phyloP scores from a whole-genome alignment of 2,888 invertebrate species.

The Adelognathus sp. region DNA sequence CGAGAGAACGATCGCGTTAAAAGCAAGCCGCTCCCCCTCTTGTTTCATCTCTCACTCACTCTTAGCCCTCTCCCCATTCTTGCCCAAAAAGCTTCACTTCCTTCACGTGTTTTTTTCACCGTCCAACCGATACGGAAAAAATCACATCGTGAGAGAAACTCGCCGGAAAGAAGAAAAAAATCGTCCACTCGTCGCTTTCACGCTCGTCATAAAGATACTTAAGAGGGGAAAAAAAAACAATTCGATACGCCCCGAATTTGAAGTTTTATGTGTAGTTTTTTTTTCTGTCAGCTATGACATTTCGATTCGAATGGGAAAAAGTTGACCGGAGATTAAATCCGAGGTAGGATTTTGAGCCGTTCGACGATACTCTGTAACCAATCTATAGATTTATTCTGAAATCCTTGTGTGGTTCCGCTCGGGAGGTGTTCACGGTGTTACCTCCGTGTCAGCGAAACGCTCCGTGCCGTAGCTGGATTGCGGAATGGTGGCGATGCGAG shows the following conservation, averaged over 20 bases:
- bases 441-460: background rate
- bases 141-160: background rate
- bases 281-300: slow-evolving; percentile 5
- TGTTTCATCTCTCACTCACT: background rate
- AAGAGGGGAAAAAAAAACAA: slow-evolving; percentile 5
- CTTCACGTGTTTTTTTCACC: background rate
- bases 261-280: slow-evolving; percentile 12
- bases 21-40: slow-evolving; percentile 43
- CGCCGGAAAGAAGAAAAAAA: background rate
- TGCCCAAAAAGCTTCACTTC: background rate
- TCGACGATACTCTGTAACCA: slow-evolving; percentile 9
- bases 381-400: slow-evolving; percentile 36
- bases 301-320: background rate
- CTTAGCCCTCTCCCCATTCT: background rate
- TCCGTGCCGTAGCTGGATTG: background rate
- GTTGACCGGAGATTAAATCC: background rate
- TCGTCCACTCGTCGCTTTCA: slow-evolving; percentile 31
- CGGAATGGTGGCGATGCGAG: slow-evolving; percentile 15
- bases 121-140: background rate
- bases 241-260: slow-evolving; percentile 17
- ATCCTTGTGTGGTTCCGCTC: background rate
- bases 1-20: slow-evolving; percentile 43
- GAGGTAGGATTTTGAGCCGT: background rate
- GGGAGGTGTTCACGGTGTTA: background rate
- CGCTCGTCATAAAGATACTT: slow-evolving; percentile 17